Base-by-base conservation (phyloP, 2,888 invertebrate genomes). In the Cancer borealis region DNA sequence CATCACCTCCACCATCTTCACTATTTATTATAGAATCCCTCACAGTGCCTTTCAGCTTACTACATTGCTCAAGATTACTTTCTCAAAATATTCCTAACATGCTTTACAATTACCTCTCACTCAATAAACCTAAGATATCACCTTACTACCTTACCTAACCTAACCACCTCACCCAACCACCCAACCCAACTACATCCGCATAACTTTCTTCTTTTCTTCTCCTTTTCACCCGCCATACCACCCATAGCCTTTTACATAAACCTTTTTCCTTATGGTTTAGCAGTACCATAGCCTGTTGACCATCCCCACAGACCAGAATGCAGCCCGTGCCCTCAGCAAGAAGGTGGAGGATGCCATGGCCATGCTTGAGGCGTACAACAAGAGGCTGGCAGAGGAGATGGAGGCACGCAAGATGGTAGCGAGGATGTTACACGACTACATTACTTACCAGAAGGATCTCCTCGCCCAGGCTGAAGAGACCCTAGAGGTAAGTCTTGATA, bases 341-440 rank as follows among this genome's bases (percentile, higher is more conserved):
- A 93, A 95, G 96, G 99, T 99, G 12, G 98, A 98, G 96, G 98
- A 98, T 94, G 99, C 99, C 0, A 98, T 98, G 93, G 97, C 98
- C 92, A 97, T 99, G 93, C 97, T 99, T 89, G 98, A 98, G 30
- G 98, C 99, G 94, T 99, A 99, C 96, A 99, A 99, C 96, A 97
- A 97, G 95, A 97, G 99, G 96, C 97, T 99, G 21, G 97, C 98
- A 14, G 97, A 98, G 45, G 99, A 99, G 97, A 97, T 99, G 97
- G 99, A 99, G 96, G 98, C 98, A 96, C 97, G 99, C 95, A 98
- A 98, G 96, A 98, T 98, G 96, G 97, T 99, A 60, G 98, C 98
- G 0, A 97, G 97, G 95, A 98, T 99, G 98, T 97, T 99, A 96
- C 97, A 98, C 94, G 98, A 99, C 97, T 99, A 98, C 96, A 98